Percentiles rank a stretch among this genome's conserved stretches.
Conservation (phyloP, 2,888 invertebrate species). For the Tolmerus cingulatus region DNA sequence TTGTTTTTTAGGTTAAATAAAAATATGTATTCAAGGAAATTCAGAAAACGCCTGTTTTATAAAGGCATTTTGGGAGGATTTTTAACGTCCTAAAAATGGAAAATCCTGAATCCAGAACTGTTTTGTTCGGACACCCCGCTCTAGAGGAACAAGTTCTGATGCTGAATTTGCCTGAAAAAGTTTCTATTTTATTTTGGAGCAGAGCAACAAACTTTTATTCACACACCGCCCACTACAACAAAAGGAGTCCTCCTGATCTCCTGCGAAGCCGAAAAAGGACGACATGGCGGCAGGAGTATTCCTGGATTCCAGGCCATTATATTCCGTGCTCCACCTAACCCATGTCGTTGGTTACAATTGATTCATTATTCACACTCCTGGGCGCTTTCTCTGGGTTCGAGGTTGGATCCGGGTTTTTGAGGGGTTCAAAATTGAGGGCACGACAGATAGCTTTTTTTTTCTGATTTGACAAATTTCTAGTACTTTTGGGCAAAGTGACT, state of each 20-base stretch:
- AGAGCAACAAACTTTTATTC: not conserved
- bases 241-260: not conserved
- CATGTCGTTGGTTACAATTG: not conserved
- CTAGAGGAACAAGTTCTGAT: not conserved
- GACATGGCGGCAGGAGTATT: not conserved
- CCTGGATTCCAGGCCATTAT: not conserved
- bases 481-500: not conserved
- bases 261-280: not conserved
- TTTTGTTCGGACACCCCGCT: not conserved
- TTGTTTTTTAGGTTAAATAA: not conserved
- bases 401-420: not conserved
- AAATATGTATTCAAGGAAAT: not conserved
- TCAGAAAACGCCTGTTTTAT: not conserved
- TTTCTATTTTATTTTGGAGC: not conserved
- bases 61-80: not conserved
- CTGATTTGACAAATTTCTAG: not conserved
- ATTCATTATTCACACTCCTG: not conserved
- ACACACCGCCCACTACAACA: not conserved
- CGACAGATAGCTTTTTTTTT: not conserved
- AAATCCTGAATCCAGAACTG: not conserved
- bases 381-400: not conserved
- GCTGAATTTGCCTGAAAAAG: not conserved
- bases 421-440: not conserved
- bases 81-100: not conserved
- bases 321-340: not conserved